A percentile compares a stretch with the other conserved stretches of the same genome.
Evolutionary conservation across 2,888 invertebrate genomes (phyloP).

Genomic region (Tipula lateralis): DNA sequence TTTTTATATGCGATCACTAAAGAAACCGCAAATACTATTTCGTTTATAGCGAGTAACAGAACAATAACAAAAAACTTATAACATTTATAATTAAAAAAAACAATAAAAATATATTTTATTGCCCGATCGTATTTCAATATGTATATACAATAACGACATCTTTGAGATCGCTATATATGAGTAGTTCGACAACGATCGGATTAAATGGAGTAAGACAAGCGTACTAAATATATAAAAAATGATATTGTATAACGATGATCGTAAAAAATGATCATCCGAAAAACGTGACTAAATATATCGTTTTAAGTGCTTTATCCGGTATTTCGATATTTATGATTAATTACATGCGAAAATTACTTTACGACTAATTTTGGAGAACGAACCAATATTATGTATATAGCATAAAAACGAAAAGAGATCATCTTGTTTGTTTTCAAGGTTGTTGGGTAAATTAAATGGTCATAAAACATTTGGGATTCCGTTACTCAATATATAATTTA

Average conservation of each 20-base stretch:
- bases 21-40: conserved; percentile 11
- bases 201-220: not conserved
- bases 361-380: not conserved
- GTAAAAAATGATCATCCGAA: not conserved
- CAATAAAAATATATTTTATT: not conserved
- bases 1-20: not conserved
- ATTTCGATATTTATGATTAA: not conserved
- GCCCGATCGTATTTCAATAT: not conserved
- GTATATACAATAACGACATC: not conserved
- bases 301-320: not conserved
- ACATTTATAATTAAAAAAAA: not conserved
- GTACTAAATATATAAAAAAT: not conserved
- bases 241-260: not conserved
- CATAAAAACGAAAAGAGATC: not conserved
- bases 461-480: not conserved
- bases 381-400: not conserved
- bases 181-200: not conserved
- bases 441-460: not conserved
- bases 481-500: not conserved
- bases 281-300: not conserved
- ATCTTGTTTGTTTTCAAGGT: not conserved
- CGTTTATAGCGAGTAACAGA: not conserved
- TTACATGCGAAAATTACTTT: not conserved
- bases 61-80: not conserved
- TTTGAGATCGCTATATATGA: not conserved